These are phyloP conservation scores for Cecropterus lyciades DNA, from an alignment of 1,140 invertebrate genomes.

Conservation along the genomic window DNA sequence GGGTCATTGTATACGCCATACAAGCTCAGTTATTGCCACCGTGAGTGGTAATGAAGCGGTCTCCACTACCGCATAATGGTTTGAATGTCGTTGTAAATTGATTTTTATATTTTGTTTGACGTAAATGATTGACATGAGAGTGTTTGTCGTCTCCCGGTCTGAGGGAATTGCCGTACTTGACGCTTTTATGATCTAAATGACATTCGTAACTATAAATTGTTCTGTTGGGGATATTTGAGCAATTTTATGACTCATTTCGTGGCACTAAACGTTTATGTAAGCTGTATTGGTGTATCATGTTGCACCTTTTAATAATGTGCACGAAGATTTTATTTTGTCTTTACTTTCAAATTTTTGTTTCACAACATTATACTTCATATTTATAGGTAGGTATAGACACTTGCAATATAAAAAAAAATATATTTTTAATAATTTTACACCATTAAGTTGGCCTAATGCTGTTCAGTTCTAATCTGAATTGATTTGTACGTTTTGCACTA, in stretches of 20 bases:
- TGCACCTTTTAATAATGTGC: conserved; percentile 39
- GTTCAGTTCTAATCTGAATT: too few species aligned
- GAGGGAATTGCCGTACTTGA: conserved; percentile 52
- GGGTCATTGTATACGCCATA: conserved; percentile 55
- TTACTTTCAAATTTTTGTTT: too few species aligned
- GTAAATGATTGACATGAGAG: conserved; percentile 82
- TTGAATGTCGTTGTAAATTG: conserved; percentile 73
- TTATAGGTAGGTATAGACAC: too few species aligned
- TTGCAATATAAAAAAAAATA: too few species aligned
- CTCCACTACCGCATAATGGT: conserved; percentile 68
- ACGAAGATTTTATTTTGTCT: too few species aligned
- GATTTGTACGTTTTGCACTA: too few species aligned
- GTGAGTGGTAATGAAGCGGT: conserved; percentile 80
- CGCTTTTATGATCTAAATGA: conserved; percentile 68
- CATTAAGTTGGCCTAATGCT: too few species aligned
- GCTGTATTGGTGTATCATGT: conserved; percentile 54
- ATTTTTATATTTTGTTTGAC: conserved; percentile 85
- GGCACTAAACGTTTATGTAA: conserved; percentile 62
- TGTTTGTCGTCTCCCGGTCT: conserved; percentile 44
- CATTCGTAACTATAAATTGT: conserved; percentile 67
- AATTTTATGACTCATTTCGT: conserved; percentile 81
- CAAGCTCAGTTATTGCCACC: conserved; percentile 59
- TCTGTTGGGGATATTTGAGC: conserved; percentile 76
- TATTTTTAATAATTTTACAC: too few species aligned
- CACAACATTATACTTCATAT: too few species aligned